Conservation (phyloP, 92 coral and sea anemone species). For the Siderastrea radians region DNA sequence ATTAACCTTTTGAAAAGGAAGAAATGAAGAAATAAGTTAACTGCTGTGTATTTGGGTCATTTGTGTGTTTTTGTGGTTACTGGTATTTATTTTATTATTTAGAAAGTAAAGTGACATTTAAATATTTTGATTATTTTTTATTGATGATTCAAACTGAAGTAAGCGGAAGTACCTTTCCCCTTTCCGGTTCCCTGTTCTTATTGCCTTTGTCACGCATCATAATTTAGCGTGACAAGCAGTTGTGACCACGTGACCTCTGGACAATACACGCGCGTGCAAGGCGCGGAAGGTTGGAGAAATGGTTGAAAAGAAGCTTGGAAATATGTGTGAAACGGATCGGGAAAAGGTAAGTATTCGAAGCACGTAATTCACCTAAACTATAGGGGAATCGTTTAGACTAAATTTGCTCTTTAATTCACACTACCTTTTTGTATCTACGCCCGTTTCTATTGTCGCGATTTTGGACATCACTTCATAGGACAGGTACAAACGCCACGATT, state of each 20-base stretch:
- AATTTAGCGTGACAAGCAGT: not conserved
- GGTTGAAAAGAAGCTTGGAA: not conserved
- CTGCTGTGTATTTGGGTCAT: too few relatives aligned
- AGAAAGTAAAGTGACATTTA: too few relatives aligned
- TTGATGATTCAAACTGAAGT: too few relatives aligned
- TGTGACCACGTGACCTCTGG: not conserved
- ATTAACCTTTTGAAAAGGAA: too few relatives aligned
- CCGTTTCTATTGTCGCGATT: too few relatives aligned
- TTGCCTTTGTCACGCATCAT: not conserved
- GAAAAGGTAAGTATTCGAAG: constrained; percentile 40
- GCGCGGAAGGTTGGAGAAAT: not conserved
- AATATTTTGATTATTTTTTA: too few relatives aligned
- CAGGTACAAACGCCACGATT: not conserved
- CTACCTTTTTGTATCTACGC: too few relatives aligned
- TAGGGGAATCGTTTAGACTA: not conserved
- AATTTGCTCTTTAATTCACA: too few relatives aligned
- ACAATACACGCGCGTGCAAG: not conserved
- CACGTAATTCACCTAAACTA: not conserved
- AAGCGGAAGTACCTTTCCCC: not conserved
- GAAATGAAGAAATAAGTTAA: too few relatives aligned
- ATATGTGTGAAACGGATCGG: constrained; percentile 60
- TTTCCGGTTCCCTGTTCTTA: not conserved
- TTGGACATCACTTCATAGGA: not conserved
- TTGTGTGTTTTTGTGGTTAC: too few relatives aligned
- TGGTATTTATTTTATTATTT: too few relatives aligned